A percentile compares a stretch with the other conserved stretches of the same genome.
Evolutionary conservation across 2,888 invertebrate species (phyloP).

Genomic region (Malachius bipustulatus): DNA sequence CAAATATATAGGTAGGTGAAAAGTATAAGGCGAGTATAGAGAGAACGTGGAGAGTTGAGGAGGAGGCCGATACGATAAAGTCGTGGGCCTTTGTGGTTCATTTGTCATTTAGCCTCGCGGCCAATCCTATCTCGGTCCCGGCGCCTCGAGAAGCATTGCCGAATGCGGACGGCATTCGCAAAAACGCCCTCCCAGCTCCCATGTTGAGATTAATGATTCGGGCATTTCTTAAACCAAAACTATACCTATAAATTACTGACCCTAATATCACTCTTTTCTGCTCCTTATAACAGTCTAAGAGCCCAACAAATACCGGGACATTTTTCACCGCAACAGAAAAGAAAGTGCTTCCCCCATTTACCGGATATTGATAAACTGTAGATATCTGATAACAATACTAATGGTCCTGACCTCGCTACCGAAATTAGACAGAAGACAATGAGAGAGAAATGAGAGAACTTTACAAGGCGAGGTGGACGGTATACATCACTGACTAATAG

Average conservation of each 20-base stretch:
- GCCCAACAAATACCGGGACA: constrained; percentile 1
- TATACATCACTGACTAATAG: no score
- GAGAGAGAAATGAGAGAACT: no score
- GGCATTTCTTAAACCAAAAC: constrained; percentile 3
- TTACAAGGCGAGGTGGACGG: no score
- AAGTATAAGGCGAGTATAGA: neutral
- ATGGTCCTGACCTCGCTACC: no score
- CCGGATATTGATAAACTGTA: no score
- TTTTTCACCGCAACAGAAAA: no score
- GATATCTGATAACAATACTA: no score
- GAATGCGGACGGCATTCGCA: constrained; percentile 2
- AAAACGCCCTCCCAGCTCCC: constrained; percentile 3
- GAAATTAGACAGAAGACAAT: no score
- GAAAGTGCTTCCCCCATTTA: no score
- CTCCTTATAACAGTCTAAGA: constrained; percentile 1
- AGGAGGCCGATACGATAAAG: no score
- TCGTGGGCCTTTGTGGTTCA: constrained; percentile 3
- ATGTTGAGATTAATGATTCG: constrained; percentile 3
- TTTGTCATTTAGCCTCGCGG: constrained; percentile 3
- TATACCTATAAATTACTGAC: constrained; percentile 3
- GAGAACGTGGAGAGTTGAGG: no score
- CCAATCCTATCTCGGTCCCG: constrained; percentile 3
- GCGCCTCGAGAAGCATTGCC: constrained; percentile 2
- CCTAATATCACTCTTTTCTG: constrained; percentile 2
- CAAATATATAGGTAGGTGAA: constrained; percentile 1